phyloP scores from a whole-genome alignment of 30 jellyfish, hydroid and myxozoan species.

The Aurelia aurita region DNA sequence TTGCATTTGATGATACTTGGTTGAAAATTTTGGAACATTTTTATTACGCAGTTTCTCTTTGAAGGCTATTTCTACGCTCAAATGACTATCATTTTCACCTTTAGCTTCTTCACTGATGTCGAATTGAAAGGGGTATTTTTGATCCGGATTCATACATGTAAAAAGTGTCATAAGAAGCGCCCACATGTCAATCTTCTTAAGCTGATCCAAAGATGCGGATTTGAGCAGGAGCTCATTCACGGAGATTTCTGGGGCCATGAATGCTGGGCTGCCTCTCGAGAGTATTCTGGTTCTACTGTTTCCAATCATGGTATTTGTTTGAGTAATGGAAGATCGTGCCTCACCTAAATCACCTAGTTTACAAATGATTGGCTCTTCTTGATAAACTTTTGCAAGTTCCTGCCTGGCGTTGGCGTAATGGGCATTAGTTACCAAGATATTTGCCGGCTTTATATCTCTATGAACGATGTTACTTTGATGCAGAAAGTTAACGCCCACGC shows the following conservation, averaged over 20 bases:
- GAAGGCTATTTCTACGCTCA: background rate
- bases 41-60: background rate
- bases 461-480: slow-evolving; percentile 7
- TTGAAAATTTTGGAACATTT: background rate
- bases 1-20: background rate
- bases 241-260: too few species aligned
- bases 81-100: background rate
- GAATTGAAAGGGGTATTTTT: background rate
- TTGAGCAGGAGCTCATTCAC: background rate
- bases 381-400: background rate
- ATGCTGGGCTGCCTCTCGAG: background rate
- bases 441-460: slow-evolving; percentile 8
- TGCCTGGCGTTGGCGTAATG: background rate
- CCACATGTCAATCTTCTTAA: slow-evolving; percentile 7
- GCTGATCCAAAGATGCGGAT: background rate
- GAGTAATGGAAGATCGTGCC: background rate
- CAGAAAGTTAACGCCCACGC: background rate
- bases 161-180: slow-evolving; percentile 4
- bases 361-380: background rate
- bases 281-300: background rate
- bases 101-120: slow-evolving; percentile 1
- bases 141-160: slow-evolving; percentile 8
- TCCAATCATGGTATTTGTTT: background rate
- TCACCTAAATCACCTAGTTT: slow-evolving; percentile 23
- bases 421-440: background rate